A percentile compares a stretch with the other conserved stretches of the same genome.
phyloP scores from a whole-genome alignment of 2,797 vertebrate genomes.

The Poecile montanus region DNA sequence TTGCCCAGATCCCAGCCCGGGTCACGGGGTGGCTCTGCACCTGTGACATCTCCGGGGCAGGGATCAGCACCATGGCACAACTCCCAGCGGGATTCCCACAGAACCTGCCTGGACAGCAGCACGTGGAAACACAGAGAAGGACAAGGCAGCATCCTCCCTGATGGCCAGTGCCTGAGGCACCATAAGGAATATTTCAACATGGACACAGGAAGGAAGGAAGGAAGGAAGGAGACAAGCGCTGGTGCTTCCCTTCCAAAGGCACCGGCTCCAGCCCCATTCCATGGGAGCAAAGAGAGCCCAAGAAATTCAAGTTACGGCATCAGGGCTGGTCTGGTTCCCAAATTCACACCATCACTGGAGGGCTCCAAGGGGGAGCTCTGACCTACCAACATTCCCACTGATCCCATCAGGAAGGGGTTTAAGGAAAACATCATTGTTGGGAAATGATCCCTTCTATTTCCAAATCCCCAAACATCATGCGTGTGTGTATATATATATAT shows the following conservation, averaged over 20 bases:
- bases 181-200: rapidly evolving
- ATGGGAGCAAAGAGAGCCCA: rapidly evolving
- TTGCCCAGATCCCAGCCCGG: slow-evolving; percentile 5
- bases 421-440: not conserved
- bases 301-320: not conserved
- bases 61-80: rapidly evolving
- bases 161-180: not conserved
- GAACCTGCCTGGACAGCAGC: not conserved
- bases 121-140: not conserved
- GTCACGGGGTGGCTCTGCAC: not conserved
- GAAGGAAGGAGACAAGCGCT: rapidly evolving
- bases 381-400: not conserved
- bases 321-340: not conserved
- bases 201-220: not conserved
- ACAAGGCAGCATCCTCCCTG: not conserved
- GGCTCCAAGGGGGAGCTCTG: not conserved
- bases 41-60: not conserved
- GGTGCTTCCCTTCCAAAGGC: too few relatives aligned
- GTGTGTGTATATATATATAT: too few relatives aligned
- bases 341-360: not conserved
- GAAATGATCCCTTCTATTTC: not conserved
- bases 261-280: not conserved
- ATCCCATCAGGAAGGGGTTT: not conserved
- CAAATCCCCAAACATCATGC: rapidly evolving
- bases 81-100: too few relatives aligned